A percentile compares a stretch with the other conserved stretches of the same genome.
Conservation (phyloP, 2,888 invertebrate genomes). For the Agrochola circellaris region DNA sequence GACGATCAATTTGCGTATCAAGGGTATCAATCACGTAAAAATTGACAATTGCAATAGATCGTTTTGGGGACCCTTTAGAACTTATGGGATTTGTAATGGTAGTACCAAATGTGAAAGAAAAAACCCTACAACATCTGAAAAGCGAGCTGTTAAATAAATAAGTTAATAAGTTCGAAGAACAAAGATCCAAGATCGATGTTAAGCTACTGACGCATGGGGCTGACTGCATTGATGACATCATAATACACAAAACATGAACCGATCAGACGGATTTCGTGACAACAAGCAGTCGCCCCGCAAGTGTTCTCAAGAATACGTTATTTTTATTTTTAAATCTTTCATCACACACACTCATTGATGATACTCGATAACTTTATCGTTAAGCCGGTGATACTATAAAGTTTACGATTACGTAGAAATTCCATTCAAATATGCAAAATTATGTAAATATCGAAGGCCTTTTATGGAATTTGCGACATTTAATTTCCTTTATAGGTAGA, state of each 20-base stretch:
- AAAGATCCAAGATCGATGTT: slow-evolving; percentile 23
- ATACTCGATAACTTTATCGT: slow-evolving; percentile 26
- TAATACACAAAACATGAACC: slow-evolving; percentile 34
- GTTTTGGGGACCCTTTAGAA: neutral
- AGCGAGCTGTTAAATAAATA: neutral
- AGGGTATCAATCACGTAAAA: no score
- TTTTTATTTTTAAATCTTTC: slow-evolving; percentile 48
- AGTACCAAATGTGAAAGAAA: neutral
- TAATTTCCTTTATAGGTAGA: slow-evolving; percentile 5
- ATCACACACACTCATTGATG: slow-evolving; percentile 45
- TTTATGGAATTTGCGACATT: slow-evolving; percentile 27
- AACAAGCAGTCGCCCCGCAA: neutral
- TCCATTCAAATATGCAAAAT: slow-evolving; percentile 38
- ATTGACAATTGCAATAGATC: no score
- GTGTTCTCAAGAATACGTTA: slow-evolving; percentile 32
- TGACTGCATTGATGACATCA: slow-evolving; percentile 51
- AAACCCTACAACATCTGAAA: neutral
- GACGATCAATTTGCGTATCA: no score
- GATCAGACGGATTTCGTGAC: slow-evolving; percentile 28
- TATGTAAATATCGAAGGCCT: slow-evolving; percentile 40
- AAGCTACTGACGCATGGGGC: slow-evolving; percentile 29
- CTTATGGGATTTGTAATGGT: neutral
- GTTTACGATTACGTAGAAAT: slow-evolving; percentile 40
- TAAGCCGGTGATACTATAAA: slow-evolving; percentile 18
- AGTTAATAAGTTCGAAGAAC: slow-evolving; percentile 2